Evolutionary conservation across 2,888 invertebrate species (phyloP).

Genomic region (Steromphala cineraria): DNA sequence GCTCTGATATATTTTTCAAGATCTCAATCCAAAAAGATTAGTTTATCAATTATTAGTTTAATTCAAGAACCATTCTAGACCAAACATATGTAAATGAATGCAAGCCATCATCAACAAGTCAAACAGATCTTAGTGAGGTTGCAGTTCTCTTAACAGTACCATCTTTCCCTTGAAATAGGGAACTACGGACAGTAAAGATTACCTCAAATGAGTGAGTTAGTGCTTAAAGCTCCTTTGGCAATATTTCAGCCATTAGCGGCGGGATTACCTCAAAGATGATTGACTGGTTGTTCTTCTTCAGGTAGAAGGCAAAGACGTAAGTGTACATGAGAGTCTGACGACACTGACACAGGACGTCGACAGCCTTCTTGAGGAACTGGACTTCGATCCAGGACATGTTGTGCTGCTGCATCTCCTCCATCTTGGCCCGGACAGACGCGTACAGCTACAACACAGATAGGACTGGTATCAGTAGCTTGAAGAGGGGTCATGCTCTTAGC

Average conservation of each 20-base stretch:
- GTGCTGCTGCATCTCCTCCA: constrained; percentile 99
- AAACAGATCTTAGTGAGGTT: too few relatives aligned
- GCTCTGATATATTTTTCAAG: too few relatives aligned
- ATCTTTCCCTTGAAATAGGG: neutral
- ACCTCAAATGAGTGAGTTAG: too few relatives aligned
- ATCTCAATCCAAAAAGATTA: too few relatives aligned
- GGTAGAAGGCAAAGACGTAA: constrained; percentile 99
- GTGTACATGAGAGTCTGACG: constrained; percentile 99
- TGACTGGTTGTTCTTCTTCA: constrained; percentile 98
- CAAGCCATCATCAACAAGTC: too few relatives aligned
- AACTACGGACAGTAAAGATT: neutral
- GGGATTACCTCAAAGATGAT: constrained; percentile 94
- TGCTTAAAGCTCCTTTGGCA: too few relatives aligned
- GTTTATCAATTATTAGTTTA: too few relatives aligned
- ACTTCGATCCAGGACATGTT: constrained; percentile 99
- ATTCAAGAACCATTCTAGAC: too few relatives aligned
- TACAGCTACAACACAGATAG: constrained; percentile 80
- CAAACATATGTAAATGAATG: too few relatives aligned
- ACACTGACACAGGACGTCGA: constrained; percentile 88
- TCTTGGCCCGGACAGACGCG: constrained; percentile 95
- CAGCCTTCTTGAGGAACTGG: constrained; percentile 96
- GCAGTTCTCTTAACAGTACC: too few relatives aligned
- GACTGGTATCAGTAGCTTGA: neutral
- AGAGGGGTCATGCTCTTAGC: too few relatives aligned
- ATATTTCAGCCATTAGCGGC: too few relatives aligned